These are phyloP conservation scores for Parambassis ranga DNA, from an alignment of 2,797 vertebrate species.

Conservation along the genomic window DNA sequence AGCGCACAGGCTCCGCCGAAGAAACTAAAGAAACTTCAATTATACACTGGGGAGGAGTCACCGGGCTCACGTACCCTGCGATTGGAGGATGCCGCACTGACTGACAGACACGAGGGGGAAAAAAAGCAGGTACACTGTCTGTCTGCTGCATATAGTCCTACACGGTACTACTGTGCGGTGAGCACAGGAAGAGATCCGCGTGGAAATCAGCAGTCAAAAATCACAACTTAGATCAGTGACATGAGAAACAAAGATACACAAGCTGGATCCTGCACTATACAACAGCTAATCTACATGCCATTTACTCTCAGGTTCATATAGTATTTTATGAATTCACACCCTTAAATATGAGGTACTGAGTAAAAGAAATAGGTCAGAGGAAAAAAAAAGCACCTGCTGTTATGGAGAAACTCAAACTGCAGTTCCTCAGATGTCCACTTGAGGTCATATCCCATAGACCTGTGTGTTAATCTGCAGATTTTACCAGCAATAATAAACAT, in stretches of 20 bases:
- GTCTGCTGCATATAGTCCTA: conserved; percentile 29
- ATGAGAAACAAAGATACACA: background rate
- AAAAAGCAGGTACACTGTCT: conserved; percentile 80
- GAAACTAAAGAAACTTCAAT: conserved; percentile 85
- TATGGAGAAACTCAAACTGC: too few species aligned
- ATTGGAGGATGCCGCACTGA: conserved; percentile 79
- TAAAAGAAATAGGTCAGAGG: too few species aligned
- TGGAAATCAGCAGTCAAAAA: background rate
- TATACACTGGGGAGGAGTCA: conserved; percentile 79
- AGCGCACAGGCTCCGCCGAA: conserved; percentile 66
- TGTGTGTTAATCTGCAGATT: too few species aligned
- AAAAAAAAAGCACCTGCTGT: too few species aligned
- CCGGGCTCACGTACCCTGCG: conserved; percentile 44
- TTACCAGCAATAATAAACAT: too few species aligned
- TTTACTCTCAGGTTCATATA: too few species aligned
- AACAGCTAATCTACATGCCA: background rate
- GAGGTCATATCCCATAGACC: too few species aligned
- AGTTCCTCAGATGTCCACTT: too few species aligned
- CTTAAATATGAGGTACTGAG: too few species aligned
- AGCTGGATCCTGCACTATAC: background rate
- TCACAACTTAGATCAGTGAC: background rate
- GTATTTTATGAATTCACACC: too few species aligned
- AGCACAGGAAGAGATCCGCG: background rate
- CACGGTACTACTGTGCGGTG: background rate
- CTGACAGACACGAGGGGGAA: conserved; percentile 63